Conservation (phyloP, 2,113 vertebrate species). For the Pluvianellus socialis region DNA sequence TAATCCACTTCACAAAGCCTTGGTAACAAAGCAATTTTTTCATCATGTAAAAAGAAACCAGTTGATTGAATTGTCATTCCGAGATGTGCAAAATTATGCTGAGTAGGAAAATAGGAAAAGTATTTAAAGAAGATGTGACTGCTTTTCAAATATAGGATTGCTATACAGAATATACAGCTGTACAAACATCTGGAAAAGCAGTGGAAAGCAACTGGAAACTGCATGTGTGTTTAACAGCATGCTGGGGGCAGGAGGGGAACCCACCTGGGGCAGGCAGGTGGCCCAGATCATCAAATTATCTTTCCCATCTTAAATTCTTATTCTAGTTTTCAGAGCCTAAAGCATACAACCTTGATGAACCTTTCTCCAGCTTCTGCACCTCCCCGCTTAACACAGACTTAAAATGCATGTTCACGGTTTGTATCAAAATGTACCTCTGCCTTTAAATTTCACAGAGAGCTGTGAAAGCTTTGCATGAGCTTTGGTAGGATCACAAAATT, state of each 20-base stretch:
- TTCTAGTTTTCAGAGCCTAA: background rate
- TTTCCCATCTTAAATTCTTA: background rate
- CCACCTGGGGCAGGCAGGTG: background rate
- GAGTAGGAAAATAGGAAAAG: background rate
- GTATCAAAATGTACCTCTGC: background rate
- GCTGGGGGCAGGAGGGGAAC: rapidly evolving
- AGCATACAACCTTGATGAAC: background rate
- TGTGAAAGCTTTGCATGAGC: background rate
- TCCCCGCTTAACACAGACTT: background rate
- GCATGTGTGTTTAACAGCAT: background rate
- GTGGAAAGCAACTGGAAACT: background rate
- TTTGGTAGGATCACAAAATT: background rate
- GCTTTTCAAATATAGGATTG: background rate
- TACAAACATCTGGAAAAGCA: background rate
- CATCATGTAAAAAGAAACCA: background rate
- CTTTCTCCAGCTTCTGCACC: background rate
- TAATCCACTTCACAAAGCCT: background rate
- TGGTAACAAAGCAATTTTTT: background rate
- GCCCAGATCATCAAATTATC: background rate
- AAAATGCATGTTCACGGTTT: background rate
- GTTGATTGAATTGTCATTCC: background rate
- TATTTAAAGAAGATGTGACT: background rate
- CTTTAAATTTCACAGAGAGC: background rate
- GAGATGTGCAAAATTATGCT: background rate
- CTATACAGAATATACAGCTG: background rate